phyloP scores from a whole-genome alignment of 1,140 invertebrate genomes.

The Anoplophora glabripennis region DNA sequence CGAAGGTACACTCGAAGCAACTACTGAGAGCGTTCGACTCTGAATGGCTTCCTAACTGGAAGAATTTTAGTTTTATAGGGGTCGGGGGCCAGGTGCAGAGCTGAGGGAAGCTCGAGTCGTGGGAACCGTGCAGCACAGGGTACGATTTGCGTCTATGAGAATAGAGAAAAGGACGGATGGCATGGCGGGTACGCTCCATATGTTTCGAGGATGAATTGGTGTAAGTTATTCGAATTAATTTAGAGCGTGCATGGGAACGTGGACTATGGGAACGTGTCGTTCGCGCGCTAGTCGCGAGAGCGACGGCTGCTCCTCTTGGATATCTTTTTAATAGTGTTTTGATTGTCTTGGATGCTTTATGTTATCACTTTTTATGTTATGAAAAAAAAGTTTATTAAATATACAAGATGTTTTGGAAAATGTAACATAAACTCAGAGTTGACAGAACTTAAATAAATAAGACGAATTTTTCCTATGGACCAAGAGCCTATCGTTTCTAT shows the following conservation, averaged over 20 bases:
- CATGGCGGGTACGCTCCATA: slow-evolving; percentile 10
- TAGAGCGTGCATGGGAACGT: slow-evolving; percentile 18
- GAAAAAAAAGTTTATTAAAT: too few relatives aligned
- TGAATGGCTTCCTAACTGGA: slow-evolving; percentile 20
- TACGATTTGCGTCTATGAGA: slow-evolving; percentile 13
- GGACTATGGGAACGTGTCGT: neutral
- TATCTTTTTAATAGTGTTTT: too few relatives aligned
- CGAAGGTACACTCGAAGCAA: slow-evolving; percentile 9
- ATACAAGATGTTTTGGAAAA: too few relatives aligned
- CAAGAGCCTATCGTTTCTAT: too few relatives aligned
- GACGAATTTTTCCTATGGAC: too few relatives aligned
- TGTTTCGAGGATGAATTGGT: neutral
- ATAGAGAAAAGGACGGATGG: slow-evolving; percentile 16
- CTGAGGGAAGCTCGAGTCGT: slow-evolving; percentile 21
- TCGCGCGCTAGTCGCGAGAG: slow-evolving; percentile 2
- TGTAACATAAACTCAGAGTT: too few relatives aligned
- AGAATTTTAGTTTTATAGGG: slow-evolving; percentile 25
- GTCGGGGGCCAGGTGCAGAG: slow-evolving; percentile 27
- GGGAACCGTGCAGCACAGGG: slow-evolving; percentile 18
- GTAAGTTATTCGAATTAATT: slow-evolving; percentile 15
- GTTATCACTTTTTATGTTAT: too few relatives aligned
- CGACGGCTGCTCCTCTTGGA: neutral
- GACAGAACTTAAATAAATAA: too few relatives aligned
- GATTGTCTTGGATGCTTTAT: too few relatives aligned
- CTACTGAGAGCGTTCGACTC: slow-evolving; percentile 20